Base-by-base conservation (phyloP, 1,140 invertebrate genomes). In the Drosophila kohkoa region DNA sequence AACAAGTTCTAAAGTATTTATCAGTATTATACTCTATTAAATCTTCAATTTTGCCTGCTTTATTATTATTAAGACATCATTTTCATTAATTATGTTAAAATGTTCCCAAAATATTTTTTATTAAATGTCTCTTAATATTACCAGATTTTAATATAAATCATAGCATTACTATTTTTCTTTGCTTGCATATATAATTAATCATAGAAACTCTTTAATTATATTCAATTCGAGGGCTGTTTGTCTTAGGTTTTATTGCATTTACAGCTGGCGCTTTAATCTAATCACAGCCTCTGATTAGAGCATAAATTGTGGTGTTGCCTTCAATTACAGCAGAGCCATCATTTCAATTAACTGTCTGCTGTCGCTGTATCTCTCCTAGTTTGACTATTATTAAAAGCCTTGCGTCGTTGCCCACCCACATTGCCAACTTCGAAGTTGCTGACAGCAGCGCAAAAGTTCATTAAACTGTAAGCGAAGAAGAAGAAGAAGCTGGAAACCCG, bases 381-480 rank as follows among this genome's bases (percentile, higher is more conserved):
- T 25, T 1, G 13, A 49, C 52, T 72, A 41, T 66, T 72, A 72
- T 72, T 72, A 72, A 51, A 58, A 58, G 43, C 69, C 35, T 38
- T 25, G 20, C 3, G 20, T 25, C 20, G 6, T 35, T 7, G 11
- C 52, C 54, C 66, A 58, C 58, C 64, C 64, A 66, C 62, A 52
- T 59, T 28, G 49, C 11, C 49, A 20, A n/a, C 3, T 25, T 6
- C 30, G 15, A 46, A 41, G 16, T 52, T 46, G 63, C 16, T 69
- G 65, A 69, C 65, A 75, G 57, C 58, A 75, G 43, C 58, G 25
- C 20, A 51, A 74, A 78, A 85, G 85, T 87, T 87, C 74, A 89
- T 87, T 85, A 81, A 88, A 80, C 82, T 16, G 15, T 1, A 8
- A 43, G 13, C 11, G 10, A 41, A 46, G 41, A 30, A 51, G 52